Evolutionary conservation across 1,140 invertebrate genomes (phyloP).

Genomic region (Solenopsis fugax): DNA sequence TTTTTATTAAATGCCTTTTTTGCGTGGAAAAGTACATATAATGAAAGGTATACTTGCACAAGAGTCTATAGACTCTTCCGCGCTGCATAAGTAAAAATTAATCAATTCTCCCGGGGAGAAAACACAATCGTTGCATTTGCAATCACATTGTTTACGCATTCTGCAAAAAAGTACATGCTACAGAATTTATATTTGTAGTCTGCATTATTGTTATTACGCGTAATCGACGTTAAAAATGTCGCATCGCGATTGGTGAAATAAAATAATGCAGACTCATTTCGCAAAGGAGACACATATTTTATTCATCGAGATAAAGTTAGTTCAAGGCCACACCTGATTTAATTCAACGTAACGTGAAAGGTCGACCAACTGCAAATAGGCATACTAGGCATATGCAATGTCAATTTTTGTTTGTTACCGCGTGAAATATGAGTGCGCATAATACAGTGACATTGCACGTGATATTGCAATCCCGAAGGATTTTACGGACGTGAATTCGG

Average conservation of each 20-base stretch:
- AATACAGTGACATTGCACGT: background rate
- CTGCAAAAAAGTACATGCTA: background rate
- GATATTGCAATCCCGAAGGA: background rate
- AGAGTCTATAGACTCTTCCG: slow-evolving; percentile 28
- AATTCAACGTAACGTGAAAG: slow-evolving; percentile 30
- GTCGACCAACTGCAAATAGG: slow-evolving; percentile 26
- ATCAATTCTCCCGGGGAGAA: slow-evolving; percentile 2
- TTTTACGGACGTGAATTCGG: background rate
- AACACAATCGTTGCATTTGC: background rate
- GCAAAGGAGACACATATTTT: background rate
- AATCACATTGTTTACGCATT: background rate
- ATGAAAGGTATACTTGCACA: slow-evolving; percentile 1
- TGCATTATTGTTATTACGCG: background rate
- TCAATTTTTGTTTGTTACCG: slow-evolving; percentile 1
- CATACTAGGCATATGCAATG: background rate
- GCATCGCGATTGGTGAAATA: background rate
- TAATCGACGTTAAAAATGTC: background rate
- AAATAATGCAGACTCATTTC: background rate
- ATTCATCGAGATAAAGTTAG: slow-evolving; percentile 31
- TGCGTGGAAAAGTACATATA: slow-evolving; percentile 12
- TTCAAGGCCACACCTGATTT: slow-evolving; percentile 52
- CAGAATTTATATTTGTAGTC: background rate
- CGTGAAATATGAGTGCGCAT: background rate
- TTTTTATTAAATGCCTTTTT: slow-evolving; percentile 38
- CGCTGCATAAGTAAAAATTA: background rate